A percentile compares a stretch with the other conserved stretches of the same genome.
Conservation (phyloP, 2,797 vertebrate genomes). For the Enteromius paludinosus region DNA sequence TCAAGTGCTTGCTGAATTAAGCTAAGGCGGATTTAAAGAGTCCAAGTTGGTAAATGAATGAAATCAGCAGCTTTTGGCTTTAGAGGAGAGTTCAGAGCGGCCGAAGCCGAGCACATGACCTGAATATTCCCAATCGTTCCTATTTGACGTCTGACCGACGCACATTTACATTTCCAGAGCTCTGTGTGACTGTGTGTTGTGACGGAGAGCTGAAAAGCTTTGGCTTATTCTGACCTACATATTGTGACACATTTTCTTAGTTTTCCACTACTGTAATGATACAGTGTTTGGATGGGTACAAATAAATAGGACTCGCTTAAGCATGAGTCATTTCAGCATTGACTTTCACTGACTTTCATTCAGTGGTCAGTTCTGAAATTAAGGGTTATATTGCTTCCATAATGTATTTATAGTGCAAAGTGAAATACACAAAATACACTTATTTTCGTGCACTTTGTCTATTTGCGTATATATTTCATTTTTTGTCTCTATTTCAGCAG, state of each 20-base stretch:
- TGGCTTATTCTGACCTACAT: constrained; percentile 34
- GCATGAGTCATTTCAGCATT: not conserved
- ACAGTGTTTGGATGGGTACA: not conserved
- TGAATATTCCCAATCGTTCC: constrained; percentile 8
- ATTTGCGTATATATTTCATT: no score
- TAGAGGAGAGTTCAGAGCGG: not conserved
- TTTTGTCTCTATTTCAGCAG: no score
- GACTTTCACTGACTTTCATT: no score
- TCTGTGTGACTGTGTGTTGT: constrained; percentile 18
- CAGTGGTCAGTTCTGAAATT: no score
- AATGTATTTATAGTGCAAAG: no score
- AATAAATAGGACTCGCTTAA: not conserved
- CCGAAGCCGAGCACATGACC: constrained; percentile 2
- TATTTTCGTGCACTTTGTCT: no score
- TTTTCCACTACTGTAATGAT: not conserved
- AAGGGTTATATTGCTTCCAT: no score
- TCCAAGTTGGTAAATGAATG: not conserved
- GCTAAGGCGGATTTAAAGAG: constrained; percentile 48
- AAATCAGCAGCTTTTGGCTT: constrained; percentile 16
- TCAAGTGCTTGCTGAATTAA: constrained; percentile 60
- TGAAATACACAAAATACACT: no score
- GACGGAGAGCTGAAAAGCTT: constrained; percentile 5
- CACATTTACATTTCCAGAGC: constrained; percentile 60
- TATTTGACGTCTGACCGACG: constrained; percentile 51
- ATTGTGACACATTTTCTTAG: not conserved